A percentile compares a stretch with the other conserved stretches of the same genome.
phyloP scores from a whole-genome alignment of 2,888 invertebrate genomes.

The Drosophila borborema region DNA sequence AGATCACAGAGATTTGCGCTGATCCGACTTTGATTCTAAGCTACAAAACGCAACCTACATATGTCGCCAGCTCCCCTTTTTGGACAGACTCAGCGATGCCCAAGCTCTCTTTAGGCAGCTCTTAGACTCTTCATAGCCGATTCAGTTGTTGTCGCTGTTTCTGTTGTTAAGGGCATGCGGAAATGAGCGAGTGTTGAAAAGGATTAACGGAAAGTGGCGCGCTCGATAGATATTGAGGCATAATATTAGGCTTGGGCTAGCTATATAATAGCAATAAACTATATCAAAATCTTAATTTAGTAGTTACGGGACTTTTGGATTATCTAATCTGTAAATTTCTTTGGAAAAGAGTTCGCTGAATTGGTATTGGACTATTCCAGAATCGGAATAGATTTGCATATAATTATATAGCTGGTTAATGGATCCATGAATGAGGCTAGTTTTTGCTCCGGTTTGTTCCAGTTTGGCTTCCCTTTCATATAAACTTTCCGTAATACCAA shows the following conservation, averaged over 20 bases:
- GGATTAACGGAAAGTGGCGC: conserved; percentile 34
- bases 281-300: neutral
- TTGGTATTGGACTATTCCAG: neutral
- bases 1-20: conserved; percentile 80
- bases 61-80: conserved; percentile 56
- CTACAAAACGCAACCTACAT: conserved; percentile 79
- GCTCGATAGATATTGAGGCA: neutral
- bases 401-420: conserved; percentile 33
- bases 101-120: neutral
- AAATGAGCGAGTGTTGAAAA: conserved; percentile 28
- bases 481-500: conserved; percentile 39
- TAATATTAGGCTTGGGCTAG: neutral
- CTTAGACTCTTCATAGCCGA: conserved; percentile 21
- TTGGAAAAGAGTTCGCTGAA: neutral
- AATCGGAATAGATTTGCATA: neutral
- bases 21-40: conserved; percentile 80
- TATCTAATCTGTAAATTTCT: neutral
- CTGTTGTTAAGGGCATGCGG: conserved; percentile 32
- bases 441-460: conserved; percentile 17
- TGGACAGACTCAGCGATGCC: conserved; percentile 1
- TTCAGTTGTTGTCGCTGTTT: conserved; percentile 1
- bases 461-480: conserved; percentile 24
- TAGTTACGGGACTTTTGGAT: neutral
- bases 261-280: neutral
- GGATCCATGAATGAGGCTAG: conserved; percentile 46